Conservation (phyloP, 2,113 vertebrate species). For the Rhinolophus sinicus region DNA sequence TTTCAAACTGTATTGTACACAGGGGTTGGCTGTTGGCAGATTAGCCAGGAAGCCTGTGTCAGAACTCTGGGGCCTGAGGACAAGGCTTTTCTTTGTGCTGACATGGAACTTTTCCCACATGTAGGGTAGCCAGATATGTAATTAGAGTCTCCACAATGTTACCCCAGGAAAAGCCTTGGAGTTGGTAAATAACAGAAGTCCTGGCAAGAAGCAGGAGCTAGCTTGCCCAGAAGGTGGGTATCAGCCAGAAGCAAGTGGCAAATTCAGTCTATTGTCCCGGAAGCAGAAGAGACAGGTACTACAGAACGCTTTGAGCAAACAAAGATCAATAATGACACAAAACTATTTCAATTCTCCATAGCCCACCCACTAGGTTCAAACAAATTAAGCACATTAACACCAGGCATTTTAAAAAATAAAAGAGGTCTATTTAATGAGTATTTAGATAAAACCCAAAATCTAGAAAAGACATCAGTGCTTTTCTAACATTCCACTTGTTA, state of each 20-base stretch:
- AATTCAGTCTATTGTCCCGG: not conserved
- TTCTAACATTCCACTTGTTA: not conserved
- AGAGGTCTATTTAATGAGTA: not conserved
- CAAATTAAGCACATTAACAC: not conserved
- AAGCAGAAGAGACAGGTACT: not conserved
- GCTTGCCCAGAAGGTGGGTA: not conserved
- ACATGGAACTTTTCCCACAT: not conserved
- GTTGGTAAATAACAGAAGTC: not conserved
- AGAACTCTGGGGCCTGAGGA: not conserved
- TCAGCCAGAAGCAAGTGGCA: not conserved
- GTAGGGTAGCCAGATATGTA: not conserved
- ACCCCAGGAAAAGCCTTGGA: not conserved
- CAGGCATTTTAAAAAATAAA: constrained; percentile 19
- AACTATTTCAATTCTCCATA: not conserved
- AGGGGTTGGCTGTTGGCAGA: not conserved
- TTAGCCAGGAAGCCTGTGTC: not conserved
- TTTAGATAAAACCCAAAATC: not conserved
- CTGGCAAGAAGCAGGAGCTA: not conserved
- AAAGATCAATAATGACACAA: not conserved
- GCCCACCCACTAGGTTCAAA: not conserved
- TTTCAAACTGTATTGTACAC: not conserved
- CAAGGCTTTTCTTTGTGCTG: not conserved
- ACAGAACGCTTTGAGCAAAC: not conserved
- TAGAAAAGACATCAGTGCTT: not conserved
- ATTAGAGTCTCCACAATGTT: not conserved